Evolutionary conservation across 2,888 invertebrate species (phyloP).

Genomic region (Meiosimyza decipiens): DNA sequence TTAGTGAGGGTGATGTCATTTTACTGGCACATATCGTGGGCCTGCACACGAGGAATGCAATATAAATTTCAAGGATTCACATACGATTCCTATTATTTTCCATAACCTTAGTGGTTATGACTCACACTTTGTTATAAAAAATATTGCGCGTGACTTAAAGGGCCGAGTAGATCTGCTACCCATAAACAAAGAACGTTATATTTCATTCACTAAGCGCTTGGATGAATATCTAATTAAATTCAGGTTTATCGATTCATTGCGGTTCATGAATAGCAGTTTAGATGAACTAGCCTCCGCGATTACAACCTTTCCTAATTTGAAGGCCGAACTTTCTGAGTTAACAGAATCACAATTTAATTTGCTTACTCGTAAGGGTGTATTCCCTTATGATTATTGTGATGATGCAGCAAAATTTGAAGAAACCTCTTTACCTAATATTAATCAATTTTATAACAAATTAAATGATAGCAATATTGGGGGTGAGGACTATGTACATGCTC

Average conservation of each 20-base stretch:
- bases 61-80: neutral
- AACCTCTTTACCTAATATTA: neutral
- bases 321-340: neutral
- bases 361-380: neutral
- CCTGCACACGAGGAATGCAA: neutral
- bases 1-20: neutral
- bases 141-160: too few species aligned
- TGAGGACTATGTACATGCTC: neutral
- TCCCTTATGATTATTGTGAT: too few species aligned
- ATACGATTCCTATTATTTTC: too few species aligned
- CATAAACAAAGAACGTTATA: neutral
- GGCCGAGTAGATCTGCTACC: neutral
- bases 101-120: too few species aligned
- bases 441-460: neutral
- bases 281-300: neutral
- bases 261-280: too few species aligned
- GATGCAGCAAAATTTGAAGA: neutral
- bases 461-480: neutral
- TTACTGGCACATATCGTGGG: neutral
- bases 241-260: too few species aligned
- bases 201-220: neutral
- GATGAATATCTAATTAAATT: too few species aligned
- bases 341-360: slow-evolving; percentile 1
- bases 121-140: too few species aligned
- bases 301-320: neutral